These are phyloP conservation scores for Wasmannia auropunctata DNA, from an alignment of 1,140 invertebrate genomes.

Conservation along the genomic window DNA sequence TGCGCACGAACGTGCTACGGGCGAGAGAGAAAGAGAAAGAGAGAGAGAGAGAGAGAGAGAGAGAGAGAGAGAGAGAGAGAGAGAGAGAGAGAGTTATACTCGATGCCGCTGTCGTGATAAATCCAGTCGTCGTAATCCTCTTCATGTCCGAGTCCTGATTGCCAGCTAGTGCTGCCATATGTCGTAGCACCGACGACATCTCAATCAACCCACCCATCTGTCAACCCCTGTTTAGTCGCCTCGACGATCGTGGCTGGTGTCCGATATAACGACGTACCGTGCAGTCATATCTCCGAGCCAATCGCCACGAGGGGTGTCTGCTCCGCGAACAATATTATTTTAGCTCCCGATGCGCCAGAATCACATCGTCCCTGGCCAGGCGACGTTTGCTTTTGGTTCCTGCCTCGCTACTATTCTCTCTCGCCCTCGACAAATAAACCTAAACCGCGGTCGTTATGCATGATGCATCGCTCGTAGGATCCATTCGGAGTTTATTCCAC, in stretches of 20 bases:
- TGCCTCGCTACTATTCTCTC: conserved; percentile 33
- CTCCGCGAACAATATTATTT: conserved; percentile 81
- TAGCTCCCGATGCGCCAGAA: conserved; percentile 71
- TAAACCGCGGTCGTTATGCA: conserved; percentile 41
- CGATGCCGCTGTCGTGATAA: conserved; percentile 67
- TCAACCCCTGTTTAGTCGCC: conserved; percentile 49
- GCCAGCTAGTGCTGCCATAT: conserved; percentile 66
- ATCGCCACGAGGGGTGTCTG: conserved; percentile 57
- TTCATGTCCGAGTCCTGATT: conserved; percentile 67
- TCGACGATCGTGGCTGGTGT: conserved; percentile 38
- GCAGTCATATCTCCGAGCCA: conserved; percentile 67
- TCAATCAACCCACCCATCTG: conserved; percentile 76
- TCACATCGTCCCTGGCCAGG: conserved; percentile 54
- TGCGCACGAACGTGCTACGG: background rate
- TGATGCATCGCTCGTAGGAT: conserved; percentile 51
- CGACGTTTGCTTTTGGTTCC: conserved; percentile 70
- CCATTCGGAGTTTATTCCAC: conserved; percentile 47
- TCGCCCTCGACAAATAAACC: conserved; percentile 71
- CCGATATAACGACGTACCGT: conserved; percentile 54
- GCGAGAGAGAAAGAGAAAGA: background rate
- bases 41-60: background rate
- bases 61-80: background rate
- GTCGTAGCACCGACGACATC: conserved; percentile 68
- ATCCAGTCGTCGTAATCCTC: conserved; percentile 69
- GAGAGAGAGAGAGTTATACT: background rate